A percentile compares a stretch with the other conserved stretches of the same genome.
These are phyloP conservation scores for Ophioninae sp. DNA, from an alignment of 2,888 invertebrate species.

Conservation along the genomic window DNA sequence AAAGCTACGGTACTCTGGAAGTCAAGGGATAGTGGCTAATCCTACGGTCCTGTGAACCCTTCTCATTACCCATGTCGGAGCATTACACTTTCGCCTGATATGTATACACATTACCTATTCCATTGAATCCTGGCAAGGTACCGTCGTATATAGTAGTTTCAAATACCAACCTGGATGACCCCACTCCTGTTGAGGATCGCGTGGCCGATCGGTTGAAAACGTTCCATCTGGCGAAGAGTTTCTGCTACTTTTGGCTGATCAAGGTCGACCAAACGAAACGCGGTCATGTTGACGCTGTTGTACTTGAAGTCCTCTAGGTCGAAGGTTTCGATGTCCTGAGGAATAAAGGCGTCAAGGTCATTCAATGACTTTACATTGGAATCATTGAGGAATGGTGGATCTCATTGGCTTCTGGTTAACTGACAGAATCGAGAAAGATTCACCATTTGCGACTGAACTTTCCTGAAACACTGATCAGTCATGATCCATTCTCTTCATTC, in stretches of 20 bases:
- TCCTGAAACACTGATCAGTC: not conserved
- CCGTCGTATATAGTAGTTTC: constrained; percentile 44
- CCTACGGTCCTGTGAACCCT: constrained; percentile 21
- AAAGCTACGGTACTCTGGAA: not conserved
- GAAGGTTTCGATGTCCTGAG: constrained; percentile 92
- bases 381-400: not conserved
- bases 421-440: not conserved
- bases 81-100: not conserved
- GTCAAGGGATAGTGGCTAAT: not conserved
- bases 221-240: constrained; percentile 91
- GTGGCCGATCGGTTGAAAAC: constrained; percentile 92
- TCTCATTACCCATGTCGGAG: constrained; percentile 3
- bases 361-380: not conserved
- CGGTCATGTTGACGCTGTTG: constrained; percentile 97
- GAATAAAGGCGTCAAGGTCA: not conserved
- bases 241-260: constrained; percentile 89
- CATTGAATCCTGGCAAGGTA: not conserved
- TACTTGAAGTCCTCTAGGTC: constrained; percentile 96
- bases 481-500: not conserved
- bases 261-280: constrained; percentile 93
- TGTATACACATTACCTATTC: not conserved
- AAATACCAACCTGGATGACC: constrained; percentile 84
- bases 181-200: constrained; percentile 87
- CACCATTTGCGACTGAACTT: not conserved
- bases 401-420: not conserved